These are phyloP conservation scores for Channallabes apus DNA, from an alignment of 2,797 vertebrate genomes.

Conservation along the genomic window DNA sequence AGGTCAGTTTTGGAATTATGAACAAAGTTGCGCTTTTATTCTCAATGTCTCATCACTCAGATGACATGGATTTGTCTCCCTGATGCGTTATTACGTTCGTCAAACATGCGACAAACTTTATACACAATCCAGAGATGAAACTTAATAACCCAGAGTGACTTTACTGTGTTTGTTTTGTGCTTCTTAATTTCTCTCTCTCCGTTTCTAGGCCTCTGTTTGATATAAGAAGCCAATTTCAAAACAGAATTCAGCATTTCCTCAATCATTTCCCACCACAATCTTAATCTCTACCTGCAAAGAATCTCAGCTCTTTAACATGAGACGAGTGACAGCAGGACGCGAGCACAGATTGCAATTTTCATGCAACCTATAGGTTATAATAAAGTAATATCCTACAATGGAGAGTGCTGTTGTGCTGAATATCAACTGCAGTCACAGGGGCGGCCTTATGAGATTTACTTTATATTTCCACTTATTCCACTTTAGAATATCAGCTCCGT, in stretches of 20 bases:
- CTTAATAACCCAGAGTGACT: background rate
- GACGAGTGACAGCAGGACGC: background rate
- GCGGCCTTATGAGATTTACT: no score
- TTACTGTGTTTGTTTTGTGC: background rate
- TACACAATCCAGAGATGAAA: background rate
- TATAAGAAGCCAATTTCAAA: background rate
- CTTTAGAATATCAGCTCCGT: no score
- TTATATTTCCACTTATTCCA: no score
- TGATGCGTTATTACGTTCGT: background rate
- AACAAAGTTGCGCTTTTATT: slow-evolving; percentile 37
- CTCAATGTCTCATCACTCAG: background rate
- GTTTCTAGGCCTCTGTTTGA: background rate
- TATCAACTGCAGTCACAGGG: no score
- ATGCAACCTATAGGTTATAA: no score
- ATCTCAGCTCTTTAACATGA: background rate
- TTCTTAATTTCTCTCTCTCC: no score
- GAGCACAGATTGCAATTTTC: no score
- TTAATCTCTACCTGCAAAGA: background rate
- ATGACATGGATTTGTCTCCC: background rate
- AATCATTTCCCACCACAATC: background rate
- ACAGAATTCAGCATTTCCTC: background rate
- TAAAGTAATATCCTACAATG: no score
- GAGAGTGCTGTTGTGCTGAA: no score
- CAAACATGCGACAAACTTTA: background rate
- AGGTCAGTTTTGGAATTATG: slow-evolving; percentile 15